These are phyloP conservation scores for Drosophila phalerata DNA, from an alignment of 2,888 invertebrate species.

Conservation along the genomic window DNA sequence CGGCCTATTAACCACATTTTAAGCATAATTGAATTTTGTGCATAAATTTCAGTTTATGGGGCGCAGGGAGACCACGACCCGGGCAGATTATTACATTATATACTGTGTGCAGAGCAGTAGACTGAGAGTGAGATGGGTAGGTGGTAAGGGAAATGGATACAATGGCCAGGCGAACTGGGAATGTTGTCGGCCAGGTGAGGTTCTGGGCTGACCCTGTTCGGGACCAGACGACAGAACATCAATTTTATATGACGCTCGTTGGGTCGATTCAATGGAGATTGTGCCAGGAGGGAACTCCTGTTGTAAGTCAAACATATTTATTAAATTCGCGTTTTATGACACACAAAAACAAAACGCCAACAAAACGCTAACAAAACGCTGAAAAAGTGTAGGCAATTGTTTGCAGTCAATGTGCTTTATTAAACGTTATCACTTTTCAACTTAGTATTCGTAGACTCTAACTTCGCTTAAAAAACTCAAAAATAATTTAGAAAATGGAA, in stretches of 20 bases:
- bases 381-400: conserved; percentile 58
- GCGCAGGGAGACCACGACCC: conserved; percentile 75
- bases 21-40: conserved; percentile 80
- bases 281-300: conserved; percentile 21
- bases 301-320: conserved; percentile 66
- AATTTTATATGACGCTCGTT: conserved; percentile 71
- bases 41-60: conserved; percentile 80
- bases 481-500: too few relatives aligned
- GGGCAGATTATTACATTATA: conserved; percentile 79
- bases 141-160: not conserved
- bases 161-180: conserved; percentile 18
- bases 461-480: too few relatives aligned
- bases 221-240: conserved; percentile 68
- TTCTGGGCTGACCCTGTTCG: conserved; percentile 22
- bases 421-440: conserved; percentile 7
- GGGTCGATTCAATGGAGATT: conserved; percentile 31
- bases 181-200: conserved; percentile 18
- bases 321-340: conserved; percentile 71
- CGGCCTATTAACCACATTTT: conserved; percentile 80
- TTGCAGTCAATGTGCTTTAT: conserved; percentile 48
- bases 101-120: conserved; percentile 60
- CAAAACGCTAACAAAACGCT: conserved; percentile 22
- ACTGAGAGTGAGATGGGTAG: conserved; percentile 10
- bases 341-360: conserved; percentile 17
- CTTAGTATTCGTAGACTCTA: not conserved